These are phyloP conservation scores for Cisticola juncidis DNA, from an alignment of 2,113 vertebrate species.

Conservation along the genomic window DNA sequence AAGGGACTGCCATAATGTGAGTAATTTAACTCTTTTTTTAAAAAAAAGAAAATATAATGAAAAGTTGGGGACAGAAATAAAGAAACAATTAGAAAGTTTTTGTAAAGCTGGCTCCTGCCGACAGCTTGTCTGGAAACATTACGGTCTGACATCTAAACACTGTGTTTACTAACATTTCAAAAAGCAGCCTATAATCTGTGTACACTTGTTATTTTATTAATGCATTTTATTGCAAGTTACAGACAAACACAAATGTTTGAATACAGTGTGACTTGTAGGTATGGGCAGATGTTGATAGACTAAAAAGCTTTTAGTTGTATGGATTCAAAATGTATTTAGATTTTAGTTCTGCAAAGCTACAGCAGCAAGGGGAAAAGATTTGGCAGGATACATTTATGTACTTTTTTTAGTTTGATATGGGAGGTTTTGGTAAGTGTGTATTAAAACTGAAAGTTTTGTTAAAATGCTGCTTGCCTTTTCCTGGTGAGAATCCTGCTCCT, in stretches of 20 bases:
- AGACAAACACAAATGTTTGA: slow-evolving; percentile 37
- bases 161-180: slow-evolving; percentile 78
- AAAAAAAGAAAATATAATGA: neutral
- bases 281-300: slow-evolving; percentile 3
- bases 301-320: slow-evolving; percentile 31
- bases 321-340: neutral
- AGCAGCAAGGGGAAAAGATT: slow-evolving; percentile 12
- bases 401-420: neutral
- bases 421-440: slow-evolving; percentile 31
- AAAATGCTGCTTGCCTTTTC: slow-evolving; percentile 14
- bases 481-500: neutral
- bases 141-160: slow-evolving; percentile 71
- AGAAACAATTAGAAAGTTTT: slow-evolving; percentile 31
- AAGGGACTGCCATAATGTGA: neutral
- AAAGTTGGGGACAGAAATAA: slow-evolving; percentile 25
- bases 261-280: slow-evolving; percentile 8
- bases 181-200: slow-evolving; percentile 72
- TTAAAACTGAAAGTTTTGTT: neutral
- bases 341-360: slow-evolving; percentile 16
- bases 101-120: slow-evolving; percentile 33
- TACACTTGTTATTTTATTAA: slow-evolving; percentile 70
- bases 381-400: slow-evolving; percentile 23
- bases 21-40: neutral
- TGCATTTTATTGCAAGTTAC: slow-evolving; percentile 54
- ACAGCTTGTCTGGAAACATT: slow-evolving; percentile 69